These are phyloP conservation scores for Tenthredo distinguenda DNA, from an alignment of 2,888 invertebrate species.

Conservation along the genomic window DNA sequence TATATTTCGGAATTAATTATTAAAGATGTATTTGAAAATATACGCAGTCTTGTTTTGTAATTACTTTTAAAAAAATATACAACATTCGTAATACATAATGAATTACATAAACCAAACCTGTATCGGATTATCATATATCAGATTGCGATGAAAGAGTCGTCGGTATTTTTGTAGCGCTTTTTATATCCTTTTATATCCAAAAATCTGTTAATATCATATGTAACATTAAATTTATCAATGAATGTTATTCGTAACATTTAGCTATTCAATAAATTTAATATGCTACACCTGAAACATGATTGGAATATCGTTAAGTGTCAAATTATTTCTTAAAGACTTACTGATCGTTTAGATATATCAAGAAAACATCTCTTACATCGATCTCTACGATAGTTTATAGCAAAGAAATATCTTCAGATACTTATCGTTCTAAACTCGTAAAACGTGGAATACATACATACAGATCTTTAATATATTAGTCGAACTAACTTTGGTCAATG, in stretches of 20 bases:
- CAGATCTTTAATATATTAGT: background rate
- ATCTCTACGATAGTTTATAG: background rate
- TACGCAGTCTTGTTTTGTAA: constrained; percentile 42
- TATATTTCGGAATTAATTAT: constrained; percentile 15
- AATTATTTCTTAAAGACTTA: constrained; percentile 35
- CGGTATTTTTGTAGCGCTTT: constrained; percentile 50
- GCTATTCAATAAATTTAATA: constrained; percentile 32
- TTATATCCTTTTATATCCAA: constrained; percentile 50
- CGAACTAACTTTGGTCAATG: background rate
- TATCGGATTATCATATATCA: constrained; percentile 33
- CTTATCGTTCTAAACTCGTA: background rate
- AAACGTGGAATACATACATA: background rate
- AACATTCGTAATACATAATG: constrained; percentile 34
- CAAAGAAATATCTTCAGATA: background rate
- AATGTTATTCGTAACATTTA: background rate
- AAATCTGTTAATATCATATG: constrained; percentile 28
- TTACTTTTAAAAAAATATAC: constrained; percentile 50
- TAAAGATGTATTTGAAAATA: constrained; percentile 31
- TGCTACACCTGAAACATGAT: constrained; percentile 35
- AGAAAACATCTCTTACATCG: background rate
- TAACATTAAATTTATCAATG: constrained; percentile 29
- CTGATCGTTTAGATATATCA: background rate
- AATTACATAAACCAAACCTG: constrained; percentile 29
- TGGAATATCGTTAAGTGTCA: constrained; percentile 27
- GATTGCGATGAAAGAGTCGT: constrained; percentile 39